phyloP scores from a whole-genome alignment of 2,888 invertebrate genomes.

The Charanyca ferruginea region DNA sequence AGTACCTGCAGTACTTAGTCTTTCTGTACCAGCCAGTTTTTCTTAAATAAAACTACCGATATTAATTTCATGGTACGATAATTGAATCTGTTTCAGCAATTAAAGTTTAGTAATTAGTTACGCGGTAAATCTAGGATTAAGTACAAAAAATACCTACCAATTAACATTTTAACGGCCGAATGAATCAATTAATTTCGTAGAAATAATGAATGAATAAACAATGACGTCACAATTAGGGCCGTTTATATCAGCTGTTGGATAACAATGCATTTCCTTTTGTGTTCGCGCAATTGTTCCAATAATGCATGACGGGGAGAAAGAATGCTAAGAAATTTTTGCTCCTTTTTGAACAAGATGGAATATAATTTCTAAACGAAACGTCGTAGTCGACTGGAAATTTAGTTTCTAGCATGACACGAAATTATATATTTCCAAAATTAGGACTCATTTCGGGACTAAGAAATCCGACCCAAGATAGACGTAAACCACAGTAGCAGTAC shows the following conservation, averaged over 20 bases:
- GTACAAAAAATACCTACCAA: background rate
- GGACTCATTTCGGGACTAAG: too few species aligned
- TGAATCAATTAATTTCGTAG: slow-evolving; percentile 53
- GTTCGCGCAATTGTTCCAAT: slow-evolving; percentile 40
- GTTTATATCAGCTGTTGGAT: slow-evolving; percentile 36
- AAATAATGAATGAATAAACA: slow-evolving; percentile 53
- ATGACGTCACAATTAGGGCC: slow-evolving; percentile 46
- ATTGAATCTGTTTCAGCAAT: background rate
- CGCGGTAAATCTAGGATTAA: background rate
- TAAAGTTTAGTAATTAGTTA: background rate
- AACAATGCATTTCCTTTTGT: slow-evolving; percentile 50
- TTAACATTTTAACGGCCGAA: slow-evolving; percentile 15
- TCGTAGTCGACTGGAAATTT: background rate
- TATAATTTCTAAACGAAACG: background rate
- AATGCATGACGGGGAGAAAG: slow-evolving; percentile 13
- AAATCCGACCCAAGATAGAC: too few species aligned
- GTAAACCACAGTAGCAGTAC: too few species aligned
- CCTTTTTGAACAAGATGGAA: background rate
- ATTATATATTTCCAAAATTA: too few species aligned
- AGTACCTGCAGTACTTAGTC: too few species aligned
- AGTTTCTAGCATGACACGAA: background rate
- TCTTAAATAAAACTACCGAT: too few species aligned
- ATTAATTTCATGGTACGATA: too few species aligned
- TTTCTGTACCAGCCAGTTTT: too few species aligned
- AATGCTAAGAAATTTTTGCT: slow-evolving; percentile 22